Evolutionary conservation across 2,113 vertebrate genomes (phyloP).

Genomic region (Tinamus guttatus): DNA sequence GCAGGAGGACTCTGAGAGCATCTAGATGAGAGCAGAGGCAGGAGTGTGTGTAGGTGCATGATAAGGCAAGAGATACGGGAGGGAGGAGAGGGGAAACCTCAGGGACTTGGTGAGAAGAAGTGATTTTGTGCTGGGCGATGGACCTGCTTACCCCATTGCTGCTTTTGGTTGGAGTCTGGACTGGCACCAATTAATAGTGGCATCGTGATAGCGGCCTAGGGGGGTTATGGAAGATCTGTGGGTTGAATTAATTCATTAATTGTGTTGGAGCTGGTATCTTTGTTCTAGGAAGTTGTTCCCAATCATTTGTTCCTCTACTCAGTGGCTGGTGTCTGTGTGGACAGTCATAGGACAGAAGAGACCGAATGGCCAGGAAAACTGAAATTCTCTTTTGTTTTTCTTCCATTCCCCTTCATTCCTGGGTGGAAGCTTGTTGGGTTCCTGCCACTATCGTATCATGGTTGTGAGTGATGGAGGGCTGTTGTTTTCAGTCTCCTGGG

Average conservation of each 20-base stretch:
- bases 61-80: not conserved
- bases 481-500: not conserved
- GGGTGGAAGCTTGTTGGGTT: not conserved
- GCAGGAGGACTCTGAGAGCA: slow-evolving; percentile 15
- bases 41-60: not conserved
- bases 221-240: not conserved
- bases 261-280: not conserved
- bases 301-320: not conserved
- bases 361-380: not conserved
- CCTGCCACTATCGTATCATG: rapidly evolving
- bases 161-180: not conserved
- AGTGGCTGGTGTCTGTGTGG: not conserved
- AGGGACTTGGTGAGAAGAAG: not conserved
- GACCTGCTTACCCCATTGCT: not conserved
- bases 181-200: not conserved
- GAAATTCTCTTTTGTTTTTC: not conserved
- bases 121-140: not conserved
- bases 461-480: not conserved
- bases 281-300: not conserved
- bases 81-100: not conserved
- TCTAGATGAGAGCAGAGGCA: not conserved
- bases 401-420: not conserved
- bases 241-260: not conserved
- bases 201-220: not conserved
- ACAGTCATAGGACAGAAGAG: not conserved